A percentile compares a stretch with the other conserved stretches of the same genome.
Conservation (phyloP, 2,113 vertebrate genomes). For the Periophthalmus modestus region DNA sequence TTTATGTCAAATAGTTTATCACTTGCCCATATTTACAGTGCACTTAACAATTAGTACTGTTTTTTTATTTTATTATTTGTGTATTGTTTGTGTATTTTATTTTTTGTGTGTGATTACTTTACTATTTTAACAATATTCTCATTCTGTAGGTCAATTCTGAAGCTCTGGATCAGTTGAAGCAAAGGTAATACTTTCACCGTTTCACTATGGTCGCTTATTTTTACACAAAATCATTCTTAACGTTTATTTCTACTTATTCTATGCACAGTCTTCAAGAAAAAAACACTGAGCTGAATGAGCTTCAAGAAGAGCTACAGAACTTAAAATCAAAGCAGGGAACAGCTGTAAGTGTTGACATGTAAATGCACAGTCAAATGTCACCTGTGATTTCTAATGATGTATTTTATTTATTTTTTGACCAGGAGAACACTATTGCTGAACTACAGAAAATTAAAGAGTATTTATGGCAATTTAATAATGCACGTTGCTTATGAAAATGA, state of each 20-base stretch:
- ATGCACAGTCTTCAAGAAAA: slow-evolving; percentile 64
- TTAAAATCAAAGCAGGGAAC: slow-evolving; percentile 57
- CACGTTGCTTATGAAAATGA: neutral
- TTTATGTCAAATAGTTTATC: neutral
- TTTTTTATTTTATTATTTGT: too few species aligned
- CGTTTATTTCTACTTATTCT: too few species aligned
- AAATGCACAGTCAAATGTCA: slow-evolving; percentile 6
- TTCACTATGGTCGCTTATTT: neutral
- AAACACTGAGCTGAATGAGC: slow-evolving; percentile 51
- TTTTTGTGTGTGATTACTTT: neutral
- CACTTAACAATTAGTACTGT: too few species aligned
- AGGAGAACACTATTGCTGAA: slow-evolving; percentile 58
- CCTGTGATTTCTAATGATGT: slow-evolving; percentile 19
- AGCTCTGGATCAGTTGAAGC: slow-evolving; percentile 78
- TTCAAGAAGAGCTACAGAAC: slow-evolving; percentile 65
- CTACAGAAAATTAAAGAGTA: slow-evolving; percentile 61
- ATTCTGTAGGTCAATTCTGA: slow-evolving; percentile 49
- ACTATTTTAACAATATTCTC: slow-evolving; percentile 4
- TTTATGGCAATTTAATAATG: neutral
- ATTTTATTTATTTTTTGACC: slow-evolving; percentile 13
- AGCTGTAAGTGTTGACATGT: slow-evolving; percentile 46
- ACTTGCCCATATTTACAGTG: neutral
- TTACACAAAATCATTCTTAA: neutral
- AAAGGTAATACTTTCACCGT: slow-evolving; percentile 72
- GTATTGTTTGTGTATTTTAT: too few species aligned